Conservation (phyloP, 2,113 vertebrate genomes). For the Herpetotheres cachinnans region DNA sequence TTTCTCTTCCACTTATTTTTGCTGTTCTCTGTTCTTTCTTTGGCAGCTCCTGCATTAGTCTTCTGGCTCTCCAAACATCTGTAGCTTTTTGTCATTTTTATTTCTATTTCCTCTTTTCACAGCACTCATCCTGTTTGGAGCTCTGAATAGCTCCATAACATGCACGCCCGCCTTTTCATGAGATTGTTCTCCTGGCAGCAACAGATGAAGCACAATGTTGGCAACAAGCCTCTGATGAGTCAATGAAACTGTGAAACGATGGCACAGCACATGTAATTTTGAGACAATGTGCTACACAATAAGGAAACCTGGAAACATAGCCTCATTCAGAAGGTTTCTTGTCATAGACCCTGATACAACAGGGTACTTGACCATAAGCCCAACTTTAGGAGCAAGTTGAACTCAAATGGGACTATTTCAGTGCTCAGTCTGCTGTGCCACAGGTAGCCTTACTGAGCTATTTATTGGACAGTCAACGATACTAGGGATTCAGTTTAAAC, state of each 20-base stretch:
- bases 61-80: conserved; percentile 9
- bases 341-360: not conserved
- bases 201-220: not conserved
- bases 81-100: not conserved
- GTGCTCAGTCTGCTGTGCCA: not conserved
- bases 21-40: not conserved
- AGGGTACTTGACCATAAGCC: not conserved
- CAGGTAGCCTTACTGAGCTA: not conserved
- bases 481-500: not conserved
- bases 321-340: not conserved
- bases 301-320: not conserved
- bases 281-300: not conserved
- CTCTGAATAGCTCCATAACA: conserved; percentile 5
- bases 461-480: not conserved
- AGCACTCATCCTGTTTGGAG: not conserved
- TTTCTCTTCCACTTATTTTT: not conserved
- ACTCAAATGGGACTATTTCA: not conserved
- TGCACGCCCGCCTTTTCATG: not conserved
- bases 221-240: conserved; percentile 19
- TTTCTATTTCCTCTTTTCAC: not conserved
- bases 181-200: conserved; percentile 11
- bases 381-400: not conserved
- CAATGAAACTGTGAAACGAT: not conserved
- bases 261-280: not conserved
- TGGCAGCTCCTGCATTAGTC: not conserved